Evolutionary conservation across 1,140 invertebrate genomes (phyloP).

Genomic region (Drosophila kohkoa): DNA sequence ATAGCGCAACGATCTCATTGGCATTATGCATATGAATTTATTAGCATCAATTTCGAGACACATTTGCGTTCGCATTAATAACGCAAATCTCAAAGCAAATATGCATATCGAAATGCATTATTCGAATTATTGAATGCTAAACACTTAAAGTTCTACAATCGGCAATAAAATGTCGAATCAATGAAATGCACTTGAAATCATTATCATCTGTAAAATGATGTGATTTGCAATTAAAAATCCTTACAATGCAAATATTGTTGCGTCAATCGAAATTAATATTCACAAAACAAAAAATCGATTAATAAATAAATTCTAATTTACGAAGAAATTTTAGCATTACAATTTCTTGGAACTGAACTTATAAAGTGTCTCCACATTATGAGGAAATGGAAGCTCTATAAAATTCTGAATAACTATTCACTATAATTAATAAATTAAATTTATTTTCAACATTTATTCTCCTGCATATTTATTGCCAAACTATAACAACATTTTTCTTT

Average conservation of each 20-base stretch:
- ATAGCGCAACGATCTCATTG: conserved; percentile 61
- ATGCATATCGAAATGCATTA: not conserved
- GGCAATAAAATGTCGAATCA: not conserved
- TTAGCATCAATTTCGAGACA: conserved; percentile 68
- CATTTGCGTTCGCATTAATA: conserved; percentile 73
- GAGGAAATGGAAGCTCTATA: not conserved
- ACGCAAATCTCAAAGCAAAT: conserved; percentile 18
- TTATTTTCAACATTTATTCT: too few species aligned
- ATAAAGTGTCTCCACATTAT: not conserved
- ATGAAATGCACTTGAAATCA: conserved; percentile 3
- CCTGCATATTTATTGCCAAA: too few species aligned
- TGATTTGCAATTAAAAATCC: not conserved
- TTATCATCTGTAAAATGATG: conserved; percentile 4
- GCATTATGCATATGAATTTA: conserved; percentile 81
- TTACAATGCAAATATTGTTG: not conserved
- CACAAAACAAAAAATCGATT: not conserved
- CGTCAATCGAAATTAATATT: conserved; percentile 1
- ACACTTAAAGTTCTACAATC: not conserved
- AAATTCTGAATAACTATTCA: not conserved
- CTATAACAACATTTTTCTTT: too few species aligned
- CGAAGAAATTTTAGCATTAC: not conserved
- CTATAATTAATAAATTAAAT: too few species aligned
- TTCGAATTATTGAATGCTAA: not conserved
- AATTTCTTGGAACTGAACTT: not conserved
- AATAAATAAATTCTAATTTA: conserved; percentile 4